These are phyloP conservation scores for Porites lutea DNA, from an alignment of 64 coral and sea anemone species.

Conservation along the genomic window DNA sequence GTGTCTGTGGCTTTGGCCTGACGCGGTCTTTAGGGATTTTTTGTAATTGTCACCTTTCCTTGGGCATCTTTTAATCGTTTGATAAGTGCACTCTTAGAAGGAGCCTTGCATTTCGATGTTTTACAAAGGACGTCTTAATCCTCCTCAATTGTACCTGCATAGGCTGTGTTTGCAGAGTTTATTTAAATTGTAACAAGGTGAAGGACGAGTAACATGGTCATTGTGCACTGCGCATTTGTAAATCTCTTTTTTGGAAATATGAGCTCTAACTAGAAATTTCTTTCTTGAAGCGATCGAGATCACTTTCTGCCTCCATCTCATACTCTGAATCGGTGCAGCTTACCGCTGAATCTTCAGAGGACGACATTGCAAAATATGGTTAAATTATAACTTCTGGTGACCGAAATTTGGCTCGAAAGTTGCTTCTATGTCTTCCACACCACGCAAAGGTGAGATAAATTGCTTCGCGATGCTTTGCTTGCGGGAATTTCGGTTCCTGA, in stretches of 20 bases:
- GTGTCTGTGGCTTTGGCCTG: background rate
- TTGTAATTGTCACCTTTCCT: slow-evolving; percentile 12
- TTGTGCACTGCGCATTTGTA: no score
- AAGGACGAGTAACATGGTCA: no score
- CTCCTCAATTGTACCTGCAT: background rate
- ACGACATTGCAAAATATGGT: no score
- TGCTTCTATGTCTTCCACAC: no score
- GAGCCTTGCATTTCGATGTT: background rate
- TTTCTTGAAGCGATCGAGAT: background rate
- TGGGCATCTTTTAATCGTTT: background rate
- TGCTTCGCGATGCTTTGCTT: background rate
- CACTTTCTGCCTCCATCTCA: background rate
- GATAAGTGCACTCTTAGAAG: slow-evolving; percentile 1
- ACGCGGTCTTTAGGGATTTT: background rate
- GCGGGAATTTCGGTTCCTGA: background rate
- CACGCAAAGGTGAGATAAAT: background rate
- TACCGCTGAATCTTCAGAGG: no score
- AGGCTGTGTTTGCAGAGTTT: slow-evolving; percentile 8
- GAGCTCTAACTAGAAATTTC: no score
- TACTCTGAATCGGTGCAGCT: background rate
- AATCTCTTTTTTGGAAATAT: no score
- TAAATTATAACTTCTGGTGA: no score
- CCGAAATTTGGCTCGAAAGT: no score
- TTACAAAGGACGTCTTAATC: background rate
- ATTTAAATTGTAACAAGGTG: no score